These are phyloP conservation scores for Dastarcus helophoroides DNA, from an alignment of 2,888 invertebrate genomes.

Conservation along the genomic window DNA sequence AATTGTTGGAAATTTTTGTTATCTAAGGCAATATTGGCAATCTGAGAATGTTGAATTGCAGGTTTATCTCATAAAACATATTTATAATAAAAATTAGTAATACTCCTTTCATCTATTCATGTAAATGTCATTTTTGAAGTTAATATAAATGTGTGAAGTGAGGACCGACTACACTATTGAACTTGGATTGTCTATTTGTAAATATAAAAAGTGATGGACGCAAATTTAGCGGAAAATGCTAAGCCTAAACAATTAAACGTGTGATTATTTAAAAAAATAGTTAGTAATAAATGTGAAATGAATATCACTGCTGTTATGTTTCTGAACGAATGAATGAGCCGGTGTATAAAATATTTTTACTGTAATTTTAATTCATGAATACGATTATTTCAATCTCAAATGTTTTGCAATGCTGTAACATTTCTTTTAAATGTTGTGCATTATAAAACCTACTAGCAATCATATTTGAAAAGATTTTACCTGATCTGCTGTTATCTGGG, in stretches of 20 bases:
- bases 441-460: constrained; percentile 17
- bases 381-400: constrained; percentile 9
- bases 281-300: constrained; percentile 31
- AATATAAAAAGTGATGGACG: constrained; percentile 16
- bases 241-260: constrained; percentile 31
- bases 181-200: constrained; percentile 15
- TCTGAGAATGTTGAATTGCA: background rate
- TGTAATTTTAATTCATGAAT: constrained; percentile 19
- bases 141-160: constrained; percentile 18
- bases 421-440: constrained; percentile 9
- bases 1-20: too few species aligned
- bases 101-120: constrained; percentile 6
- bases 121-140: constrained; percentile 16
- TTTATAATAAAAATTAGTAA: background rate
- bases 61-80: background rate
- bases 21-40: too few species aligned
- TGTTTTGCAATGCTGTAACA: constrained; percentile 16
- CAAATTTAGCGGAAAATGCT: constrained; percentile 19
- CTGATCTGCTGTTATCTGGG: constrained; percentile 24
- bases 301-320: constrained; percentile 29
- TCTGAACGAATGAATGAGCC: constrained; percentile 23
- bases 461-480: constrained; percentile 20
- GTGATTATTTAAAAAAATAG: constrained; percentile 31
- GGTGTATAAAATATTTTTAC: constrained; percentile 31
- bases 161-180: constrained; percentile 5